phyloP scores from a whole-genome alignment of 2,113 vertebrate species.

The Eonycteris spelaea region DNA sequence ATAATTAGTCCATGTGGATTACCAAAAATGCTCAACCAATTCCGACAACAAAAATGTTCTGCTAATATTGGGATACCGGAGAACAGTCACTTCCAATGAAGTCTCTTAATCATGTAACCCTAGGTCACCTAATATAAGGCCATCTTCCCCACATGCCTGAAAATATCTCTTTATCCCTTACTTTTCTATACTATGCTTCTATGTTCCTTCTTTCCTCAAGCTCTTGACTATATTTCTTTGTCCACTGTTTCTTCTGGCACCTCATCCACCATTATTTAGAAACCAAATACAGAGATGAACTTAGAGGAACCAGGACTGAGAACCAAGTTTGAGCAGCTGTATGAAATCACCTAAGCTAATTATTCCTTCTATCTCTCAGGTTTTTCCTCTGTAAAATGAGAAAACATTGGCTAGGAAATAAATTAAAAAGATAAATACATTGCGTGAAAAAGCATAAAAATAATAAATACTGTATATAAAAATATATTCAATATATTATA shows the following conservation, averaged over 20 bases:
- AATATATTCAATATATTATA: neutral
- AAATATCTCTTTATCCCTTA: neutral
- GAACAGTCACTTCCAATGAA: neutral
- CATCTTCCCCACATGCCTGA: neutral
- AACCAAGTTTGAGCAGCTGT: neutral
- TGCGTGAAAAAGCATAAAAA: neutral
- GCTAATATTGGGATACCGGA: neutral
- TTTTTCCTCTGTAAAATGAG: neutral
- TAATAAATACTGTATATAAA: neutral
- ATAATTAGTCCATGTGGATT: neutral
- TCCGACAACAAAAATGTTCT: neutral
- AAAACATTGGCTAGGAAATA: neutral
- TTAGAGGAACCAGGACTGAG: neutral
- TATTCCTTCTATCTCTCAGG: neutral
- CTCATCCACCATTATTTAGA: neutral
- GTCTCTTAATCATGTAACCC: neutral
- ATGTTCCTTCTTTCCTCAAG: neutral
- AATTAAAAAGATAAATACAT: neutral
- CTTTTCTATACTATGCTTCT: neutral
- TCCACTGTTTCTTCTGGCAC: neutral
- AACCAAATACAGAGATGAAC: neutral
- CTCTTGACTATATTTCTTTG: neutral
- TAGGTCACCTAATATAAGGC: neutral
- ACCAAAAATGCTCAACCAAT: neutral
- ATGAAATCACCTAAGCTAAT: neutral